Base-by-base conservation (phyloP, 23 tunicate species). In the Halocynthia roretzi region DNA sequence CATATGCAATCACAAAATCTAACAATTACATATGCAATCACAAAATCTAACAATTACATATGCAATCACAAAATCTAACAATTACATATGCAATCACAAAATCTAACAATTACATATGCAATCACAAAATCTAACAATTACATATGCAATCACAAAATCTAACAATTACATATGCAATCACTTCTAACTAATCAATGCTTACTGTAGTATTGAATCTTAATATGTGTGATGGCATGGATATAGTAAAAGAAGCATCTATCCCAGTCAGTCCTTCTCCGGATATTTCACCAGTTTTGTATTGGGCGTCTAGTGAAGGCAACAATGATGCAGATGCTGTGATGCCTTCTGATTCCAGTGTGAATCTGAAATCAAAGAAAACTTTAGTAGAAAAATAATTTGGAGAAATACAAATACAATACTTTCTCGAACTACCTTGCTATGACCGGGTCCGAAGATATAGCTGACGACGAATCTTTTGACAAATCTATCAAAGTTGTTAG, bases 401-500 rank as follows among this genome's bases (percentile, higher is more conserved):
- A 11, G 2, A 67, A 18, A 67, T 67, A 22, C 19, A 22, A 19
- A 22, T 67, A 19, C 19, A 67, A n/a, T 15, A 2, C 20, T 19
- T 11, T 71, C 58, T 14, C n/a, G 10, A 71, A 31, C 19, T 65
- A 85, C 90, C 54, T 53, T 12, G 73, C 76, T 19, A 75, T 56
- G 49, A 85, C 84, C 7, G 90, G 90, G 7, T 58, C 53, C 52
- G 54, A 66, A 14, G 68, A 67, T 10, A 62, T 79, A 11, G 74
- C 90, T 5, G 84, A 80, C 0, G 78, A 74, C 5, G 90, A 85
- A 31, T 67, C 90, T 67, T 80, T 84, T 48, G 71, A 67, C 6
- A 80, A 53, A 54, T 85, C 90, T 19, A 85, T 85, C 61, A 85
- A 49, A 49, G 90, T 77, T 19, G 90, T 80, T 31, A 85, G 74